phyloP scores from a whole-genome alignment of 2,888 invertebrate species.

The Lottia scabra region DNA sequence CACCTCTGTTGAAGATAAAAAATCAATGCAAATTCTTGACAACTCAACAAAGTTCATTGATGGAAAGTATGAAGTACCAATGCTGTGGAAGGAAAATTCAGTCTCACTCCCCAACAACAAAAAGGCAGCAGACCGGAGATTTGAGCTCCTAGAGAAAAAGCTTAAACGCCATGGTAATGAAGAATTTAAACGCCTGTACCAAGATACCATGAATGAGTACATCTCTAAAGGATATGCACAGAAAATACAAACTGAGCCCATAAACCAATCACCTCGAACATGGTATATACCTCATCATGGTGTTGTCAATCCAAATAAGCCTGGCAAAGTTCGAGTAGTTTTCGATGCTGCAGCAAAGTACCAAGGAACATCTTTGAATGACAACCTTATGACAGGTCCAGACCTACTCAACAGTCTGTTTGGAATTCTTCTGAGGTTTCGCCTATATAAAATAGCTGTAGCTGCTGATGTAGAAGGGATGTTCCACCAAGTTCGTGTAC shows the following conservation, averaged over 20 bases:
- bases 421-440: neutral
- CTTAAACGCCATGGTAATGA: neutral
- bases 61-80: conserved; percentile 1
- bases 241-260: neutral
- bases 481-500: conserved; percentile 1
- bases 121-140: neutral
- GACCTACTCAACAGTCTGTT: neutral
- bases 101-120: neutral
- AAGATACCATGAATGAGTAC: neutral
- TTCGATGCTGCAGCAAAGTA: conserved; percentile 18
- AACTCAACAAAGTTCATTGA: neutral
- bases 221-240: conserved; percentile 13
- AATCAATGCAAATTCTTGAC: neutral
- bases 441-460: neutral
- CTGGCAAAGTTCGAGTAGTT: conserved; percentile 13
- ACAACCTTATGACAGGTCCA: neutral
- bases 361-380: conserved; percentile 21
- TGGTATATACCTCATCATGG: conserved; percentile 10
- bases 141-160: neutral
- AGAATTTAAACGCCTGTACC: neutral
- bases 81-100: conserved; percentile 6
- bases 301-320: conserved; percentile 9
- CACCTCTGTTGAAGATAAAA: neutral
- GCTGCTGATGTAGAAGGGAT: neutral
- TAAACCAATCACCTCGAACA: neutral